Evolutionary conservation across 2,888 invertebrate genomes (phyloP).

Genomic region (Prosopocoilus inquinatus): DNA sequence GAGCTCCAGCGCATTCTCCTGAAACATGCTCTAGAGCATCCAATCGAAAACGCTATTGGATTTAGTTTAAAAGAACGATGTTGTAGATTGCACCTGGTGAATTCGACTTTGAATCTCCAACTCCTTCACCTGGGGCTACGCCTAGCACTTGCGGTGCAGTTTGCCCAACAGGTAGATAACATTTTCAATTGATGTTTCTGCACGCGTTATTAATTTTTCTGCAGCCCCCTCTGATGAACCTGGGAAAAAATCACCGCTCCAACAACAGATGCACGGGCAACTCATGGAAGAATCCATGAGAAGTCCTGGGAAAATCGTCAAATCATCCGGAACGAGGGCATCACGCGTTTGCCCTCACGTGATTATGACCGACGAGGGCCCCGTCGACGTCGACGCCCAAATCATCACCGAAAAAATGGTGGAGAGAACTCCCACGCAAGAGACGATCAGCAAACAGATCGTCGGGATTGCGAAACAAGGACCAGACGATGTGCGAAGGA

Average conservation of each 20-base stretch:
- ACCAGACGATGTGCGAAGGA: constrained; percentile 25
- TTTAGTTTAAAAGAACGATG: no score
- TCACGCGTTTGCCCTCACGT: constrained; percentile 15
- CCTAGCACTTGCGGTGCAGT: no score
- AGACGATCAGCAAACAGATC: constrained; percentile 25
- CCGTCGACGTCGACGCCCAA: constrained; percentile 35
- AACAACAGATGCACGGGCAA: constrained; percentile 11
- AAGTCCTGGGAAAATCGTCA: constrained; percentile 8
- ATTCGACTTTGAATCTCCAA: no score
- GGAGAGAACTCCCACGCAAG: constrained; percentile 34
- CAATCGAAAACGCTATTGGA: no score
- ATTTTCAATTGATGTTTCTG: no score
- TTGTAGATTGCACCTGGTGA: no score
- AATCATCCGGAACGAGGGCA: constrained; percentile 11
- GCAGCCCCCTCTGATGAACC: no score
- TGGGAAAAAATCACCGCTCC: not conserved
- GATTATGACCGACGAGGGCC: constrained; percentile 33
- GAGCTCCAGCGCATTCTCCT: no score
- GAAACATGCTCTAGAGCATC: no score
- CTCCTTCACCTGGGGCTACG: no score
- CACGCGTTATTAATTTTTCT: no score
- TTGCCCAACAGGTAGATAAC: no score
- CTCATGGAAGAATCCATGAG: constrained; percentile 5
- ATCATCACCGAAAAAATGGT: constrained; percentile 37
- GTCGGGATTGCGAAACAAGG: constrained; percentile 25